Base-by-base conservation (phyloP, 2,888 invertebrate species). In the Alitta virens region DNA sequence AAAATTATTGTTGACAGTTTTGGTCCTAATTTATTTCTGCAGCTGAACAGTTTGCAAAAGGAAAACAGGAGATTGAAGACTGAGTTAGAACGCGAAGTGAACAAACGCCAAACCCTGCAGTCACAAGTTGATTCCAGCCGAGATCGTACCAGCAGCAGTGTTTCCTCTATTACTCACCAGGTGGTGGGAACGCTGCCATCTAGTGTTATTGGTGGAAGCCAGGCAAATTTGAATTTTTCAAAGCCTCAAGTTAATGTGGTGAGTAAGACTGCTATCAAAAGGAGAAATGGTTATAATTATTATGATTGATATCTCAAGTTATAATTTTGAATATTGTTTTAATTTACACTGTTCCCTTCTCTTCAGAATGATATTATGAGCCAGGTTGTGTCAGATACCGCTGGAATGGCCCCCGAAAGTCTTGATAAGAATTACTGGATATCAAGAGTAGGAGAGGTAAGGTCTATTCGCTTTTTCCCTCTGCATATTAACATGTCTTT, bases 401-500 rank as follows among this genome's bases (percentile, higher is more conserved):
- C 75, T 24, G 66, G 72, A 3, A 52, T 55, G 1, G 76, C 78
- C 56, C 75, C 77, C 21, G 70, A 74, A 23, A 65, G 71, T 40
- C 67, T 78, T 64, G 80, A 80, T 68, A 80, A 79, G 66, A 72
- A 74, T 43, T 80, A 80, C 70, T 80, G 80, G 80, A 79, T 80
- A 50, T 74, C 76, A 64, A 68, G 76, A 63, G 79, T 79, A 1
- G 79, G 79, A 59, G 78, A 80, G 76, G 79, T 79, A 59, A n/a
- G n/a, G n/a, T n/a, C n/a, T n/a, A n/a, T n/a, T n/a, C n/a, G n/a
- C n/a, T n/a, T n/a, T n/a, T n/a, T n/a, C n/a, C n/a, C n/a, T n/a
- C n/a, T n/a, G n/a, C n/a, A n/a, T n/a, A n/a, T n/a, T n/a, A n/a
- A n/a, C n/a, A n/a, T n/a, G n/a, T n/a, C n/a, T n/a, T n/a, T n/a